Evolutionary conservation across 2,113 vertebrate genomes (phyloP).

Genomic region (Corythoichthys haematopterus): DNA sequence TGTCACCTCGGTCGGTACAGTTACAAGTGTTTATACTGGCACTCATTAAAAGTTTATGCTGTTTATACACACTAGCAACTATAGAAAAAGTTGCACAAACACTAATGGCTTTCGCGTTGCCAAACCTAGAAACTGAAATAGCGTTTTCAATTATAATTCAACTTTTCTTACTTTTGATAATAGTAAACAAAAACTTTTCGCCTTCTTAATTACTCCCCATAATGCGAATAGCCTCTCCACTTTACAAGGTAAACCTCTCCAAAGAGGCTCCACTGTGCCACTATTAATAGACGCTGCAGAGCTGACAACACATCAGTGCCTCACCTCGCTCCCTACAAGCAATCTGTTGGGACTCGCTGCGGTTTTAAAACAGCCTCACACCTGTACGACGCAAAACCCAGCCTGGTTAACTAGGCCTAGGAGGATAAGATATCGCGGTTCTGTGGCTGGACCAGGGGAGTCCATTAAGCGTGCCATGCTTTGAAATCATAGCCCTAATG

Average conservation of each 20-base stretch:
- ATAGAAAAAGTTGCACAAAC: background rate
- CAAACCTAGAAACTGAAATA: background rate
- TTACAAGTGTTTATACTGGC: background rate
- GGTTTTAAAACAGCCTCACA: constrained; percentile 52
- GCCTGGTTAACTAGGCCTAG: constrained; percentile 43
- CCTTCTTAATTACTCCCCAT: background rate
- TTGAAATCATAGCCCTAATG: constrained; percentile 69
- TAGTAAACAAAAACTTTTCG: background rate
- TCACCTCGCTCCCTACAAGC: constrained; percentile 35
- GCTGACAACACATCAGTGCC: constrained; percentile 49
- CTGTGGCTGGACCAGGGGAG: constrained; percentile 37
- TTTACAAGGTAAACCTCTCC: constrained; percentile 32
- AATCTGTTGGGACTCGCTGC: constrained; percentile 22
- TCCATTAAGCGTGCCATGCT: constrained; percentile 64
- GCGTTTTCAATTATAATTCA: background rate
- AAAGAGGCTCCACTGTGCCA: constrained; percentile 17
- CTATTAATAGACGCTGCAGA: constrained; percentile 49
- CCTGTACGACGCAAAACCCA: constrained; percentile 43
- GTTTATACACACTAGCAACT: background rate
- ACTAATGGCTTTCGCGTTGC: background rate
- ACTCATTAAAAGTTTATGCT: background rate
- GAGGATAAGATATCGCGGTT: constrained; percentile 69
- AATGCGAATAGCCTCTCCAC: background rate
- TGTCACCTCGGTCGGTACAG: background rate
- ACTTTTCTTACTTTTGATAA: background rate